phyloP scores from a whole-genome alignment of 2,888 invertebrate species.

The Sesia bembeciformis region DNA sequence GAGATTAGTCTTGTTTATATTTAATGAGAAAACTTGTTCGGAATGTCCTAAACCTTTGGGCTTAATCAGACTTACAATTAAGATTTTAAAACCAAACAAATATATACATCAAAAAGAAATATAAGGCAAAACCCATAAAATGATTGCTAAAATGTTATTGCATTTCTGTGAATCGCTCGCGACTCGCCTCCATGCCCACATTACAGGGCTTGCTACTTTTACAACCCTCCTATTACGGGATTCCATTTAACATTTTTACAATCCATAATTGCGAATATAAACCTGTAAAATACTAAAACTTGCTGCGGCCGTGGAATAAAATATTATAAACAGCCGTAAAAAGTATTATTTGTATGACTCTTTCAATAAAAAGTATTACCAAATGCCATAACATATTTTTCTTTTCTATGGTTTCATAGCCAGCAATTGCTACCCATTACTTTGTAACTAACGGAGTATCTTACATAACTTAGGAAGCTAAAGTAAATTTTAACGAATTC shows the following conservation, averaged over 20 bases:
- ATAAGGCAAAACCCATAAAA: background rate
- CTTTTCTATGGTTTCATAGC: background rate
- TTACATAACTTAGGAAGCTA: too few relatives aligned
- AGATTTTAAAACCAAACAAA: too few relatives aligned
- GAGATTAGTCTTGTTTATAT: too few relatives aligned
- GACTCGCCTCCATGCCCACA: conserved; percentile 49
- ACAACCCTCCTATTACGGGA: conserved; percentile 49
- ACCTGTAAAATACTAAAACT: conserved; percentile 38
- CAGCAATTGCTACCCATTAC: background rate
- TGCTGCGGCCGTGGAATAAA: conserved; percentile 19
- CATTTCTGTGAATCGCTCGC: conserved; percentile 46
- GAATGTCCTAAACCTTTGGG: too few relatives aligned
- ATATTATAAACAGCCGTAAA: background rate
- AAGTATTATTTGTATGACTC: conserved; percentile 1
- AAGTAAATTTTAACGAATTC: too few relatives aligned
- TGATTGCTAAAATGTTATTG: conserved; percentile 29
- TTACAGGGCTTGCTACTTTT: conserved; percentile 35
- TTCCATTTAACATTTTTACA: conserved; percentile 69
- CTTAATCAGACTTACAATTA: too few relatives aligned
- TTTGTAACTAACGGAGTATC: too few relatives aligned
- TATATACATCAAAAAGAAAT: too few relatives aligned
- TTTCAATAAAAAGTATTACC: background rate
- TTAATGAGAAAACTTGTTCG: too few relatives aligned
- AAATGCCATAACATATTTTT: background rate
- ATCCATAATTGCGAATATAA: conserved; percentile 69